These are phyloP conservation scores for Halcyon smyrnensis DNA, from an alignment of 2,797 vertebrate genomes.

Conservation along the genomic window DNA sequence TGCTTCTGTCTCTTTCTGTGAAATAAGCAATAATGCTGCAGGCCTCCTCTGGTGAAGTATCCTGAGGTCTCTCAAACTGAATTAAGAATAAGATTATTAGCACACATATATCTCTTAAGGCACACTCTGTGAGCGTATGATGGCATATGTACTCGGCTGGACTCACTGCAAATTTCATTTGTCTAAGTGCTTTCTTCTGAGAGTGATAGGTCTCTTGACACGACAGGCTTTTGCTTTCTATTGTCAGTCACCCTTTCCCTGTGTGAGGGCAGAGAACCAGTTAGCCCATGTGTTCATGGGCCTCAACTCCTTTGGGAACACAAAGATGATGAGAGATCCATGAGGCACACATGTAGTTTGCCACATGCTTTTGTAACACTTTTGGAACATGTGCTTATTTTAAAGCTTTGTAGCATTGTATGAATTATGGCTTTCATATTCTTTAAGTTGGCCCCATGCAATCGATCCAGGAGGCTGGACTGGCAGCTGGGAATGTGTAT, in stretches of 20 bases:
- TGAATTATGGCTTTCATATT: not conserved
- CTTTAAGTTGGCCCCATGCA: not conserved
- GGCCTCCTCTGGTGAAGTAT: not conserved
- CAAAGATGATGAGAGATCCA: not conserved
- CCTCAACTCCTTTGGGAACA: not conserved
- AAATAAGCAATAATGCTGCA: not conserved
- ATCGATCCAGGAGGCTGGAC: not conserved
- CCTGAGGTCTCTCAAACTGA: not conserved
- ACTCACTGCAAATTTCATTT: not conserved
- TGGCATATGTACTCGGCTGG: not conserved
- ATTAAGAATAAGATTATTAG: not conserved
- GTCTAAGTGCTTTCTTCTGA: not conserved
- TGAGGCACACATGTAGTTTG: fast-evolving
- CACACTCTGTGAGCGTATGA: not conserved
- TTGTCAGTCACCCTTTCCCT: not conserved
- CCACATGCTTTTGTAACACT: not conserved
- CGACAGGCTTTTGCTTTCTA: not conserved
- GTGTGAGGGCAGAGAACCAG: not conserved
- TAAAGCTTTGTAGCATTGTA: not conserved
- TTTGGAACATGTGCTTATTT: not conserved
- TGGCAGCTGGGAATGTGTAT: not conserved
- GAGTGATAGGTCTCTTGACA: not conserved
- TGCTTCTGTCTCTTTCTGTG: not conserved
- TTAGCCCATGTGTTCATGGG: not conserved
- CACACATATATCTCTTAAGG: not conserved